phyloP scores from a whole-genome alignment of 1,140 invertebrate species.

The Chrysopa pallens region DNA sequence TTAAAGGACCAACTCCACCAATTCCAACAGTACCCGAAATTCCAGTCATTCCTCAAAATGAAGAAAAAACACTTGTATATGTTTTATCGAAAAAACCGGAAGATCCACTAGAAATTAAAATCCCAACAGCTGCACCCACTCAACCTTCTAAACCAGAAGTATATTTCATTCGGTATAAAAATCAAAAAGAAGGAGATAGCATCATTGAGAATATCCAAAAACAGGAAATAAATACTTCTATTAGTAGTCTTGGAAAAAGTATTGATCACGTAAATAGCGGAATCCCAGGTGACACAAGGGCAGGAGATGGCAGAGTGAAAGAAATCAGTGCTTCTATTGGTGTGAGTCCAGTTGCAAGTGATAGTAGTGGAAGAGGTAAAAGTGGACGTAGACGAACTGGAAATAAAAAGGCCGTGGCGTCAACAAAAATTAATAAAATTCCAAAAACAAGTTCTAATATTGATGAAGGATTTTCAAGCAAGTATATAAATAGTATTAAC shows the following conservation, averaged over 20 bases:
- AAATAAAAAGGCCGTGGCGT: no score
- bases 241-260: conserved; percentile 21
- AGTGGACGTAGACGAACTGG: no score
- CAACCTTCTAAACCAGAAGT: conserved; percentile 68
- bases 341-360: no score
- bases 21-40: conserved; percentile 46
- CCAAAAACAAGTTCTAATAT: no score
- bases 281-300: conserved; percentile 13
- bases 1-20: conserved; percentile 59
- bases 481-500: no score
- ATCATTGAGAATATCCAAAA: no score
- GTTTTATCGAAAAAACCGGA: conserved; percentile 69
- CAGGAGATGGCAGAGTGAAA: conserved; percentile 11
- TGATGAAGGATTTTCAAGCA: no score
- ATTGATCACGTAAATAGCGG: conserved; percentile 15
- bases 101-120: conserved; percentile 51
- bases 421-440: no score
- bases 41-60: conserved; percentile 46
- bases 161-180: conserved; percentile 80
- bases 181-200: conserved; percentile 41
- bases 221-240: no score
- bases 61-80: conserved; percentile 72
- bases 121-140: conserved; percentile 57
- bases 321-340: conserved; percentile 6
- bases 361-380: no score